These are phyloP conservation scores for Plutella xylostella DNA, from an alignment of 2,888 invertebrate species.

Conservation along the genomic window DNA sequence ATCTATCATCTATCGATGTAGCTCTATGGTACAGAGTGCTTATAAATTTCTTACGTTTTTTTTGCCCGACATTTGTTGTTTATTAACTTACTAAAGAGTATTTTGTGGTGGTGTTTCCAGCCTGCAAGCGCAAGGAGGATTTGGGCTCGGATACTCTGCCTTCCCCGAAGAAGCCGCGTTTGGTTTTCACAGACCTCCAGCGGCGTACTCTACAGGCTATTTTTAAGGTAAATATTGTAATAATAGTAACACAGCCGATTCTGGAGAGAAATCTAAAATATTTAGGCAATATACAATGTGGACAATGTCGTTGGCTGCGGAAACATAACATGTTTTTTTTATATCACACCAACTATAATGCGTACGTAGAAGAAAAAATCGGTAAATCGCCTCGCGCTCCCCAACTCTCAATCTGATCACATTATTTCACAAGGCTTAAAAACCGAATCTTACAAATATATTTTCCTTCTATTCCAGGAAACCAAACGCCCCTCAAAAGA, in stretches of 20 bases:
- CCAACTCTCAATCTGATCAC: no score
- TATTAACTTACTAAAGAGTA: no score
- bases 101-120: no score
- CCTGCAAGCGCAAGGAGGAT: slow-evolving; percentile 97
- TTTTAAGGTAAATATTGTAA: slow-evolving; percentile 85
- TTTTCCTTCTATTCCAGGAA: slow-evolving; percentile 75
- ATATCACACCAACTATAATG: not conserved
- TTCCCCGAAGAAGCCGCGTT: slow-evolving; percentile 98
- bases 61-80: no score
- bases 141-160: slow-evolving; percentile 84
- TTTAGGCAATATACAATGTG: not conserved
- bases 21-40: no score
- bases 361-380: no score
- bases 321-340: not conserved
- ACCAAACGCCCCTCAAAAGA: slow-evolving; percentile 99
- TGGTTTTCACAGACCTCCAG: slow-evolving; percentile 99
- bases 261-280: no score
- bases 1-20: no score
- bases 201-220: slow-evolving; percentile 99
- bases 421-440: no score
- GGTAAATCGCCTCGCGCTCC: no score
- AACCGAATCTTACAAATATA: not conserved
- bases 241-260: not conserved
- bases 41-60: no score
- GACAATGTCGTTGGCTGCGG: not conserved